Percentiles rank a stretch among this genome's conserved stretches.
Evolutionary conservation across 2,797 vertebrate genomes (phyloP).

Genomic region (Sciurus vulgaris): DNA sequence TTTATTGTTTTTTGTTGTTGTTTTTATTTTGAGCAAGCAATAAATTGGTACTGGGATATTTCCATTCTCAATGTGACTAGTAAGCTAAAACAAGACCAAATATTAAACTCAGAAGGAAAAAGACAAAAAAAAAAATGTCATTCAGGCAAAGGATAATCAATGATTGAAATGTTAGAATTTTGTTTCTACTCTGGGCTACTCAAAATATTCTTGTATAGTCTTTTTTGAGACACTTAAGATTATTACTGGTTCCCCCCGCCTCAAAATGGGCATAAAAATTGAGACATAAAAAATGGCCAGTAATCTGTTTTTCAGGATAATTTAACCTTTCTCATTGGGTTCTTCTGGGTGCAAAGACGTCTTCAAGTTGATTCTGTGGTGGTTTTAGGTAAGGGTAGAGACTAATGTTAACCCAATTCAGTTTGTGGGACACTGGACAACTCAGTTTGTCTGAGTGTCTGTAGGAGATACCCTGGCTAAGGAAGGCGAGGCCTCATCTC

Average conservation of each 20-base stretch:
- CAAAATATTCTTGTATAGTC: background rate
- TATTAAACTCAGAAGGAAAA: background rate
- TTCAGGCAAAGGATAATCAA: background rate
- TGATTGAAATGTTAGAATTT: background rate
- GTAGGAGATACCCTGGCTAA: background rate
- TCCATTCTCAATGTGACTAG: conserved; percentile 4
- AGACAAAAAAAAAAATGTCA: background rate
- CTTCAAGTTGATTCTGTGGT: background rate
- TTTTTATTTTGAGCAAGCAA: background rate
- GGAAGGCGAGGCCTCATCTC: background rate
- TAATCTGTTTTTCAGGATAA: background rate
- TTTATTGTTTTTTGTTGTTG: background rate
- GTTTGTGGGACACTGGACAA: background rate
- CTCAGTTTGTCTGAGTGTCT: background rate
- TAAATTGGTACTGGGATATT: background rate
- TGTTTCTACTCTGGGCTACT: conserved; percentile 18
- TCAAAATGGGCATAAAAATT: conserved; percentile 17
- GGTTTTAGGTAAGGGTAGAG: background rate
- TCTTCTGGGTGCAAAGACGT: background rate
- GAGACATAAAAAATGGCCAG: background rate
- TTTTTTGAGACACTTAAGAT: background rate
- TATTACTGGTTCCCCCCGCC: background rate
- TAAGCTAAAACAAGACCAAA: conserved; percentile 42
- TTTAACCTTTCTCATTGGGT: background rate
- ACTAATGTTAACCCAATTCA: background rate